Evolutionary conservation across 2,113 vertebrate species (phyloP).

Genomic region (Apus apus): DNA sequence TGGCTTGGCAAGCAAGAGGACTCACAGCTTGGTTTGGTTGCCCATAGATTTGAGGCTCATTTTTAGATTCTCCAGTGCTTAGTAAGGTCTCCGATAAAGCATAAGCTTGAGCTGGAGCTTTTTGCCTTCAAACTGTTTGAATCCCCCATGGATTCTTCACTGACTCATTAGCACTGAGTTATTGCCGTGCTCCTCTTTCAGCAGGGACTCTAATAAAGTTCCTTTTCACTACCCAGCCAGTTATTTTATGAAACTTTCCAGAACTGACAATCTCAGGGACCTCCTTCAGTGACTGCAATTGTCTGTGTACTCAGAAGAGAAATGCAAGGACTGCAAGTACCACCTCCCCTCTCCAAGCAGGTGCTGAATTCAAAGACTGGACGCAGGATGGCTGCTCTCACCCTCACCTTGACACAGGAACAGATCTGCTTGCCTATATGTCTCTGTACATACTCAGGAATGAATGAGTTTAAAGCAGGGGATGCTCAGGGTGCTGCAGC

Average conservation of each 20-base stretch:
- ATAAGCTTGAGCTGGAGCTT: not conserved
- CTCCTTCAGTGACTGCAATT: not conserved
- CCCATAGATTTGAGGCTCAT: not conserved
- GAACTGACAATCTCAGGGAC: not conserved
- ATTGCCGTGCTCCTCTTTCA: constrained; percentile 20
- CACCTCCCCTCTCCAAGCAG: not conserved
- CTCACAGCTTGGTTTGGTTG: not conserved
- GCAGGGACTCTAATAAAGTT: constrained; percentile 37
- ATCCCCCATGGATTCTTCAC: constrained; percentile 7
- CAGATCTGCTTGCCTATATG: not conserved
- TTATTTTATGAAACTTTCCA: constrained; percentile 13
- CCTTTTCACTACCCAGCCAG: not conserved
- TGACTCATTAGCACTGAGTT: constrained; percentile 36
- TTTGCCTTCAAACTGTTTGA: not conserved
- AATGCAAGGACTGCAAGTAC: not conserved
- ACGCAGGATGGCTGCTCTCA: not conserved
- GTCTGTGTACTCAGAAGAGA: not conserved
- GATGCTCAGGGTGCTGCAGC: not conserved
- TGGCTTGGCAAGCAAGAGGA: not conserved
- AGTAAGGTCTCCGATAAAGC: not conserved
- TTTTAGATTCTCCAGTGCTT: not conserved
- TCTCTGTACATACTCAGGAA: not conserved
- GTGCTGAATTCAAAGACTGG: not conserved
- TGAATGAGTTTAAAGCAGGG: not conserved
- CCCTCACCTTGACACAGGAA: not conserved